Percentiles rank a stretch among this genome's conserved stretches.
Conservation (phyloP, 2,797 vertebrate genomes). For the Sebastes trivittatus region DNA sequence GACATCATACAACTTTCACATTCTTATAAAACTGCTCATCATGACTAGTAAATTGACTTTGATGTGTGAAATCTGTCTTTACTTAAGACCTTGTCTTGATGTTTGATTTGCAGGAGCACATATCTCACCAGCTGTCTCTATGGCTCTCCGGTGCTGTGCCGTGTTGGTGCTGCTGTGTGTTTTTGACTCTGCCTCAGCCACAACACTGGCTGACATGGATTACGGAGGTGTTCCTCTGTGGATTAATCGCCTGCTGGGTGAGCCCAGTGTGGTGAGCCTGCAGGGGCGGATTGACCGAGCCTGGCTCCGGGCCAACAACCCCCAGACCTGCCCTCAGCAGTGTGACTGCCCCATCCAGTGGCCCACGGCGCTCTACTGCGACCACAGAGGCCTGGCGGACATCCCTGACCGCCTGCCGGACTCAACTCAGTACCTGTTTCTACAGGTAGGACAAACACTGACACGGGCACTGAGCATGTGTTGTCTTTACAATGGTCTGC, state of each 20-base stretch:
- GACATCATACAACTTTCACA: not conserved
- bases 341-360: constrained; percentile 86
- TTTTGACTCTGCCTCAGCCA: constrained; percentile 25
- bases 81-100: not conserved
- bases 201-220: constrained; percentile 57
- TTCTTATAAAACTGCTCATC: not conserved
- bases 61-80: not conserved
- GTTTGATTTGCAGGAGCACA: constrained; percentile 10
- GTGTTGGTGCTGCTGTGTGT: constrained; percentile 55
- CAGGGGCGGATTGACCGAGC: constrained; percentile 69
- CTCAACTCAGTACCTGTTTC: constrained; percentile 80
- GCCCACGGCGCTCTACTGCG: constrained; percentile 82
- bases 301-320: constrained; percentile 77
- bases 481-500: constrained; percentile 14
- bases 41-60: not conserved
- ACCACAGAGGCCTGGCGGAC: constrained; percentile 68
- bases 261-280: constrained; percentile 83
- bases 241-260: constrained; percentile 79
- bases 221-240: constrained; percentile 82
- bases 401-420: constrained; percentile 65
- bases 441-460: constrained; percentile 69
- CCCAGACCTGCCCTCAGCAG: constrained; percentile 68
- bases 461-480: not conserved
- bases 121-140: constrained; percentile 23
- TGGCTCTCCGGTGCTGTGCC: constrained; percentile 37